These are phyloP conservation scores for Cephus rjabovi DNA, from an alignment of 2,888 invertebrate species.

Conservation along the genomic window DNA sequence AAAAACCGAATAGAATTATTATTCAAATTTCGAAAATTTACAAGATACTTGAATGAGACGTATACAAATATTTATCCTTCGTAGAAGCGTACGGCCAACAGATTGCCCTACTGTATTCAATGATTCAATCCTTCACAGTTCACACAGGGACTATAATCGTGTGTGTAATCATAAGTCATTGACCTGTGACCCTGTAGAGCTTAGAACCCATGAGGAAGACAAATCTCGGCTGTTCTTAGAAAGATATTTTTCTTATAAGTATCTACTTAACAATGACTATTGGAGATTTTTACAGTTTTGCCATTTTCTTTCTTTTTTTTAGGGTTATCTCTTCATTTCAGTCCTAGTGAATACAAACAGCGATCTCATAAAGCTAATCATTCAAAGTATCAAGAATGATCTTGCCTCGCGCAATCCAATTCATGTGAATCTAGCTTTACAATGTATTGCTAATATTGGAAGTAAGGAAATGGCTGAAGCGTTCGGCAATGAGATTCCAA, in stretches of 20 bases:
- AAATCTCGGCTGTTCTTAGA: slow-evolving; percentile 3
- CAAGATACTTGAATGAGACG: not conserved
- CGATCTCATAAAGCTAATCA: slow-evolving; percentile 98
- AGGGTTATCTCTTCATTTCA: slow-evolving; percentile 99
- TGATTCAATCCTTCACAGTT: not conserved
- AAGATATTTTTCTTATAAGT: not conserved
- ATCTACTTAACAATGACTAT: slow-evolving; percentile 5
- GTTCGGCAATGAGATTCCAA: slow-evolving; percentile 97
- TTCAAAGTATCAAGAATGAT: slow-evolving; percentile 99
- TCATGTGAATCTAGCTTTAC: slow-evolving; percentile 97
- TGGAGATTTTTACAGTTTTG: not conserved
- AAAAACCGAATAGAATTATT: not conserved
- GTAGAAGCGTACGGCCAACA: not conserved
- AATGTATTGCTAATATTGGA: slow-evolving; percentile 99
- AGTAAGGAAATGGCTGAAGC: slow-evolving; percentile 99
- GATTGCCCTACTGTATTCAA: not conserved
- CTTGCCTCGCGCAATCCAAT: slow-evolving; percentile 96
- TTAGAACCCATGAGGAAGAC: not conserved
- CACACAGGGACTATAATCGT: not conserved
- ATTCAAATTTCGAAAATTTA: not conserved
- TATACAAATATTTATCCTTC: not conserved
- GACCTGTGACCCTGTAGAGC: not conserved
- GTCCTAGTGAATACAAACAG: slow-evolving; percentile 99
- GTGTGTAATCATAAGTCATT: not conserved
- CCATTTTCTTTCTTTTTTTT: slow-evolving; percentile 55